Evolutionary conservation across 2,113 vertebrate genomes (phyloP), one percentile per base, ranked within the genome.

Genomic region (Esox niger): DNA sequence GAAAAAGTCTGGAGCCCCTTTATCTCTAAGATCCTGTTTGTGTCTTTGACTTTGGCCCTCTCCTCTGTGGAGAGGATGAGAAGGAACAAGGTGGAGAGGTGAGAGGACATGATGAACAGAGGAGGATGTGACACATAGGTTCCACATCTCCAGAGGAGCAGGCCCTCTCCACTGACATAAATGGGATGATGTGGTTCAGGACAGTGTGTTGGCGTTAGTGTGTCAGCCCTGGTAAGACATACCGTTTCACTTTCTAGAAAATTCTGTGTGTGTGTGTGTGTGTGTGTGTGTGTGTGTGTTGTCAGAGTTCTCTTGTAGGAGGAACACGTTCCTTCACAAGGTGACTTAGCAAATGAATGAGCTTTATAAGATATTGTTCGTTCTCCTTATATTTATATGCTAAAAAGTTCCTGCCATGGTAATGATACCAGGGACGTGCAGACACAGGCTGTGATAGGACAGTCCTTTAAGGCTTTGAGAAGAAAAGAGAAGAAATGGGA

Each of bases 341-440:
- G 65, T 79, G 65, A 75, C 66, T 10, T 29, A 35, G 33, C 7
- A 31, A n/a, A 61, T 61, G 31, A 61, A 61, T 61, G 30, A 32
- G 8, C 59, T 62, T 62, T 62, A 62, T 10, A 35, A 38, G 32
- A 5, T 31, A 7, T 21, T 9, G 21, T 62, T 20, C 59, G 35
- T 35, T 62, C 35, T 23, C 25, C 15, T 27, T 23, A 27, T 11
- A 38, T 64, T 46, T 26, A 64, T 27, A 64, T 46, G 62, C 13
- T 6, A 64, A 46, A 29, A 31, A 6, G 11, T 4, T 7, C 15
- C 33, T 23, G 46, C 33, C 25, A 47, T 47, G 47, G 29, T 47
- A 20, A 26, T 46, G 11, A 58, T n/a, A 54, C 20, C 20, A 6
- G 9, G 20, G 10, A 20, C 21, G 20, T 6, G 4, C 10, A 46